These are phyloP conservation scores for Cercopithecus mona DNA, from an alignment of 2,113 vertebrate species.

Conservation along the genomic window DNA sequence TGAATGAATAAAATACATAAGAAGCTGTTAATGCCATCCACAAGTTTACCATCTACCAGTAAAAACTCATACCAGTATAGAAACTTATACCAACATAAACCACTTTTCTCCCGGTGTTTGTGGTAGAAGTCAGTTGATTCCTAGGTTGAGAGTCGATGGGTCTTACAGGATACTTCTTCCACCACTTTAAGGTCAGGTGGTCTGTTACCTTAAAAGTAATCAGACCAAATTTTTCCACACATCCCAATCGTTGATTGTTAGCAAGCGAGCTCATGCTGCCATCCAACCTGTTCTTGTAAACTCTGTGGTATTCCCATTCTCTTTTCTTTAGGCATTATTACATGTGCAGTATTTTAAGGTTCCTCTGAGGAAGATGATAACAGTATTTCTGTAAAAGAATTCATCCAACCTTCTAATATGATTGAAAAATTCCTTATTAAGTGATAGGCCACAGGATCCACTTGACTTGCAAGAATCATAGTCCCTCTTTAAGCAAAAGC, in stretches of 20 bases:
- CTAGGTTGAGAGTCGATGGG: neutral
- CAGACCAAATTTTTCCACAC: neutral
- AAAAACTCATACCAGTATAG: neutral
- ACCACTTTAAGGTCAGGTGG: neutral
- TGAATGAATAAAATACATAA: neutral
- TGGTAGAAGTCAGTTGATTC: neutral
- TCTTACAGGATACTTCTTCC: neutral
- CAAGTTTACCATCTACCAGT: neutral
- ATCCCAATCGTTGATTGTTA: neutral
- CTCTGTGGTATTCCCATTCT: neutral
- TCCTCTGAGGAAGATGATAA: neutral
- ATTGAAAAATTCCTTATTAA: neutral
- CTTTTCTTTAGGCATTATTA: neutral
- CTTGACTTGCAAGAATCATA: neutral
- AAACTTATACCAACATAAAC: neutral
- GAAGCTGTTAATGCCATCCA: neutral
- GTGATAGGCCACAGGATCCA: neutral
- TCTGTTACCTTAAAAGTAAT: neutral
- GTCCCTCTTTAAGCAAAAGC: neutral
- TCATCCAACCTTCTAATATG: neutral
- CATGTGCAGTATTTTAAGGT: neutral
- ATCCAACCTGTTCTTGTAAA: no score
- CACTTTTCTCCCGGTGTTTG: neutral
- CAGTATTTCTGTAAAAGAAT: neutral
- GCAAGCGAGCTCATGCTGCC: neutral